Evolutionary conservation across 1,140 invertebrate species (phyloP), one percentile per base, ranked within the genome.

Genomic region (Battus philenor): DNA sequence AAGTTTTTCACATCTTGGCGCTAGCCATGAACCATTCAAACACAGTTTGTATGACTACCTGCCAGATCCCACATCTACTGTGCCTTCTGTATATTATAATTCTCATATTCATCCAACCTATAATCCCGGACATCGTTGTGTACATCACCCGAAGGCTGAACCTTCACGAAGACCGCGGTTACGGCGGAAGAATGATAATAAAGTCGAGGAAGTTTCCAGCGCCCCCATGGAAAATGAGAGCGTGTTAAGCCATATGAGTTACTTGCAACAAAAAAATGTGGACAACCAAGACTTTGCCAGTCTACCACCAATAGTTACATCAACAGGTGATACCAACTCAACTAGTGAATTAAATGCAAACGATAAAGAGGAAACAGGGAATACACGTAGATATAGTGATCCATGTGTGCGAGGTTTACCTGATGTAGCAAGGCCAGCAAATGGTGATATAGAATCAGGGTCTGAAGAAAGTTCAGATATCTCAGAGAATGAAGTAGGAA

Each of bases 321-420:
- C 77, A 29, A 78, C 73, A 27, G 77, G 55, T 7, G 78, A 85
- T 30, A 82, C 78, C 7, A 79, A 77, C 39, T 82, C 78, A 5
- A 79, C 72, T 13, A 78, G 71, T 71, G 81, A 82, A 41, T 56
- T 76, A 50, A 66, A 77, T 43, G 57, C 52, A 7, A 68, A 74
- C 54, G 76, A 79, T 26, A 85, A 81, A 45, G 81, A 81, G 41
- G 74, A 85, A 47, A 53, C 41, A 0, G 70, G 49, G 36, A 74
- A 78, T 61, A 53, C 59, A 13, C 70, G 86, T 15, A 77, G 86
- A 48, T 86, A 62, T 44, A 87, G 86, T 75, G 86, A 87, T 44
- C 86, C 86, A 1, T 85, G 83, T 62, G 69, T 86, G 2, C 56
- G 72, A 52, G 81, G 77, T 4, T 49, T 85, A 38, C 80, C 78